Percentiles rank a stretch among this genome's conserved stretches.
Conservation (phyloP, 2,797 vertebrate genomes). For the Sebastes nivosus region DNA sequence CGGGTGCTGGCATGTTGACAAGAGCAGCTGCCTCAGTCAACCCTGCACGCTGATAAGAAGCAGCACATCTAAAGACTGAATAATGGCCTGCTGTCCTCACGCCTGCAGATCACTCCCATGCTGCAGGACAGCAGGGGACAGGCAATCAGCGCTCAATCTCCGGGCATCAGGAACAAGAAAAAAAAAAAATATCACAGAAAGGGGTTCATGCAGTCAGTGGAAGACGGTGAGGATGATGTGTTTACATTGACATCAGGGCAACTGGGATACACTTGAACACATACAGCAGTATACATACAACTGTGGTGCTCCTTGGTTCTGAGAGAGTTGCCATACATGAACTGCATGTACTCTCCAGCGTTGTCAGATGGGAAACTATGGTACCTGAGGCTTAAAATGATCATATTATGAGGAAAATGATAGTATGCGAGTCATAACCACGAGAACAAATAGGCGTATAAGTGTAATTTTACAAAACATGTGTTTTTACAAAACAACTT, state of each 20-base stretch:
- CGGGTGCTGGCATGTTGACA: slow-evolving; percentile 66
- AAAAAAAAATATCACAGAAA: neutral
- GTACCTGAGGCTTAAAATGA: too few species aligned
- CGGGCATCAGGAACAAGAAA: neutral
- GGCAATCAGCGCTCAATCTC: slow-evolving; percentile 72
- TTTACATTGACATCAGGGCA: slow-evolving; percentile 40
- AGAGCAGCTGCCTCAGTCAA: slow-evolving; percentile 73
- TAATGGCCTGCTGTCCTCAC: slow-evolving; percentile 74
- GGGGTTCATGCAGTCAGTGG: slow-evolving; percentile 18
- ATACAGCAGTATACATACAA: neutral
- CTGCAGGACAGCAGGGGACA: slow-evolving; percentile 62
- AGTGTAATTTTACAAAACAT: neutral
- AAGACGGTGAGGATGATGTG: slow-evolving; percentile 39
- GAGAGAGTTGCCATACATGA: neutral
- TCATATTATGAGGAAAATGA: neutral
- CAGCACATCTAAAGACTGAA: slow-evolving; percentile 74
- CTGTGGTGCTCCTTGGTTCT: neutral
- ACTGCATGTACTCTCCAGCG: neutral
- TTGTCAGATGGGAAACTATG: neutral
- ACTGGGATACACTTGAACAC: slow-evolving; percentile 14
- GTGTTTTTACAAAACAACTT: neutral
- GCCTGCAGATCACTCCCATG: slow-evolving; percentile 58
- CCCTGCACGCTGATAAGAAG: slow-evolving; percentile 63
- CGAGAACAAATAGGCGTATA: neutral
- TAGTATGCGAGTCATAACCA: neutral